Conservation (phyloP, 2,113 vertebrate species). For the Nanorana parkeri region DNA sequence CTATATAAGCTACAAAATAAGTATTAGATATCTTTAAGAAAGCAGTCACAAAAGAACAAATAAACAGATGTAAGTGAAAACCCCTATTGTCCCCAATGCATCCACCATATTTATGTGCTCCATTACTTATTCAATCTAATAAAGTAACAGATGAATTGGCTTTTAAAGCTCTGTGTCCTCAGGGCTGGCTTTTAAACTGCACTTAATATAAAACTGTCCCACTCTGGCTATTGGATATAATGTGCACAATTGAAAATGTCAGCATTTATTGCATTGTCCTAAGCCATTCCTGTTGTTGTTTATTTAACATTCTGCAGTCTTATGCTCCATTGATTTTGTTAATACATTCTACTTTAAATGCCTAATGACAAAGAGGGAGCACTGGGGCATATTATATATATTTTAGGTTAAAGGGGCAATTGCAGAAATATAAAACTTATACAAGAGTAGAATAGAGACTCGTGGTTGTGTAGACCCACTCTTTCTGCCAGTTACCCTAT, state of each 20-base stretch:
- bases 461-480: no score
- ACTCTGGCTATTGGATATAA: slow-evolving; percentile 51
- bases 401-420: slow-evolving; percentile 5
- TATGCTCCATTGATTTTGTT: slow-evolving; percentile 37
- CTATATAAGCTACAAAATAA: not conserved
- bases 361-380: not conserved
- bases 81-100: not conserved
- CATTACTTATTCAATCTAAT: slow-evolving; percentile 57
- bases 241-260: slow-evolving; percentile 43
- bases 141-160: slow-evolving; percentile 55
- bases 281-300: slow-evolving; percentile 18
- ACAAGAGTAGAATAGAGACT: no score
- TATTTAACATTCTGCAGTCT: slow-evolving; percentile 27
- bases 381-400: not conserved
- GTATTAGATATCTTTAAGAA: not conserved
- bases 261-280: slow-evolving; percentile 52
- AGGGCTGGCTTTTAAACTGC: slow-evolving; percentile 49
- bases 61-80: slow-evolving; percentile 6
- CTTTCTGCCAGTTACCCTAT: no score
- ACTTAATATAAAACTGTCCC: slow-evolving; percentile 50
- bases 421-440: not conserved
- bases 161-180: slow-evolving; percentile 51
- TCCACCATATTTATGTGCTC: slow-evolving; percentile 50
- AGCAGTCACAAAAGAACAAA: not conserved
- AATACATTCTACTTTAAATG: slow-evolving; percentile 27